These are phyloP conservation scores for Sicus ferrugineus DNA, from an alignment of 2,888 invertebrate species.

Conservation along the genomic window DNA sequence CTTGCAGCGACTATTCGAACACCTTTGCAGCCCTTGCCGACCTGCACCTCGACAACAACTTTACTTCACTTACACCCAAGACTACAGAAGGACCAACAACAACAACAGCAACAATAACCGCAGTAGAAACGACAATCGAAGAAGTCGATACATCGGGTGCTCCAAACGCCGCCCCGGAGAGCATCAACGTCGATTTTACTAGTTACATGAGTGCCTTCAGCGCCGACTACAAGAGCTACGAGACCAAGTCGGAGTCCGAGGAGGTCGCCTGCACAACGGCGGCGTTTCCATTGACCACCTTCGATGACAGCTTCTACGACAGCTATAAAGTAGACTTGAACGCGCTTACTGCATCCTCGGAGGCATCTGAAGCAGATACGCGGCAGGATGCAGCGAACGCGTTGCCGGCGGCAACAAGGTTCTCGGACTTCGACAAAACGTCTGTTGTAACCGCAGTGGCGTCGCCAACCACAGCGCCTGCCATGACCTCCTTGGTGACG, in stretches of 20 bases:
- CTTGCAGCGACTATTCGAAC: not conserved
- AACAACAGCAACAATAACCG: not conserved
- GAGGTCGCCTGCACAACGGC: not conserved
- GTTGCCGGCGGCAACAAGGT: not conserved
- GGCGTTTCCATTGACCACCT: conserved; percentile 36
- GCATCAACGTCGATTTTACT: not conserved
- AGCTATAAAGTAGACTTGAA: conserved; percentile 55
- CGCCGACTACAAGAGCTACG: conserved; percentile 6
- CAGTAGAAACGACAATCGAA: not conserved
- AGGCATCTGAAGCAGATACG: conserved; percentile 38
- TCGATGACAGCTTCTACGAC: conserved; percentile 57
- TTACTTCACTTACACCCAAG: not conserved
- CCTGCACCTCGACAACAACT: not conserved
- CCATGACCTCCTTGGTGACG: not conserved
- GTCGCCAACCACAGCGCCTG: not conserved
- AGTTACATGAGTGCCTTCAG: conserved; percentile 7
- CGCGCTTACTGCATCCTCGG: conserved; percentile 44
- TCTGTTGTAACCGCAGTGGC: not conserved
- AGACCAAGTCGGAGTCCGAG: not conserved
- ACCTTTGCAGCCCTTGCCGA: not conserved
- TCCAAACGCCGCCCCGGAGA: not conserved
- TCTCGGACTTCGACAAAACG: not conserved
- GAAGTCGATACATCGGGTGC: not conserved
- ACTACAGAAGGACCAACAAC: not conserved
- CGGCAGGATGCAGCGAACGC: not conserved